Base-by-base conservation (phyloP, 2,797 vertebrate species). In the Sylvia borin region DNA sequence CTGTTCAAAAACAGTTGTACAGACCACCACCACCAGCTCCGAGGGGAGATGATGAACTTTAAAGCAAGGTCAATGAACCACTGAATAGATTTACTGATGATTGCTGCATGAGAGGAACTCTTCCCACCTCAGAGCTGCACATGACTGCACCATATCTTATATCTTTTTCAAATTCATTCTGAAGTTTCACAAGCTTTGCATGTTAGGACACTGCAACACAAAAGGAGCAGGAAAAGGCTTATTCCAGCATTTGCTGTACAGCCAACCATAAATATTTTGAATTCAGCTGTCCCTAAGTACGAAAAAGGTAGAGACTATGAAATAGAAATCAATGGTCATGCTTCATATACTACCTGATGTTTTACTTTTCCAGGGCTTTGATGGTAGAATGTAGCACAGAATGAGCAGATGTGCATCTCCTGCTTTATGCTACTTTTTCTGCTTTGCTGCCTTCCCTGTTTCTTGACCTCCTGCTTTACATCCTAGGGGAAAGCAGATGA, bases 271-370 rank as follows among this genome's bases (percentile, higher is more conserved):
- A 96, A 94, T 91, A 93, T 84, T 90, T 94, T 78, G 19, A 95
- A 88, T 92, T 85, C 90, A 85, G 74, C 74, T 88, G 80, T 82
- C 84, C 67, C 25, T 50, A 80, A 78, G 55, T 61, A 55, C 45
- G 2, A 57, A 90, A 91, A 94, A 79, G 51, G 68, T 86, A 95
- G 76, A 94, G 67, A 83, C 61, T 85, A 93, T 82, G 93, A 91
- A 94, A 94, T 18, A 90, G 85, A 96, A 95, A 97, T 94, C 96
- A 94, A 78, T 88, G 65, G 93, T 72, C 74, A 67, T 43, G 88
- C 80, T 92, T 95, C 83, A 51, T 60, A 38, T 88, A 72, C 53
- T 90, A 47, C 77, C 83, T 85, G 67, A 85, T 43, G 40, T 60
- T 89, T 67, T 75, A 75, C 55, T 88, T 93, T 91, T 90, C 83